These are phyloP conservation scores for Aphrophora alni DNA, from an alignment of 2,888 invertebrate species.

Conservation along the genomic window DNA sequence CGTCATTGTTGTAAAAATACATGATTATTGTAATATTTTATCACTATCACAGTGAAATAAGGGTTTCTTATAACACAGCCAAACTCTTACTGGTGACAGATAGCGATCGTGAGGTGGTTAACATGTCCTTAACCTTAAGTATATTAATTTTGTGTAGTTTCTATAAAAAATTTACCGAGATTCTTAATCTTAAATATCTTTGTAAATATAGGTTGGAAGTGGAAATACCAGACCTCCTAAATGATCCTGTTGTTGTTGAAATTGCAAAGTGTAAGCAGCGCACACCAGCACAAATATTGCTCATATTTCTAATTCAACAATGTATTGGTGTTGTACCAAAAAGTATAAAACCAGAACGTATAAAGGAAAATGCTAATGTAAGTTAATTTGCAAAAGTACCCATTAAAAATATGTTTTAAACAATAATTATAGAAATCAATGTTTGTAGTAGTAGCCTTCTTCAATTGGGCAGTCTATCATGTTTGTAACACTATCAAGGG, in stretches of 20 bases:
- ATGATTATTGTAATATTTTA: no score
- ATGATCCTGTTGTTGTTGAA: constrained; percentile 64
- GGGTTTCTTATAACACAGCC: no score
- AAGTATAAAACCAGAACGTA: constrained; percentile 71
- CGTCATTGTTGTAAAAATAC: no score
- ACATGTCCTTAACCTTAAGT: no score
- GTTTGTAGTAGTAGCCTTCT: background rate
- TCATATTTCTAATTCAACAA: constrained; percentile 73
- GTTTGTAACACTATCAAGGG: no score
- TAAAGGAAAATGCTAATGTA: constrained; percentile 73
- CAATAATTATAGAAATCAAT: background rate
- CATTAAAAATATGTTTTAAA: background rate
- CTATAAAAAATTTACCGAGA: no score
- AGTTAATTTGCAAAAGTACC: constrained; percentile 27
- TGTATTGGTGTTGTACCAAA: constrained; percentile 78
- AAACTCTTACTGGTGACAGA: no score
- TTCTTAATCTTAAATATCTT: no score
- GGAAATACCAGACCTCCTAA: constrained; percentile 60
- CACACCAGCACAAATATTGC: constrained; percentile 72
- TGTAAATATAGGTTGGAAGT: background rate
- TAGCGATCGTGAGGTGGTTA: no score
- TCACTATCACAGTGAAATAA: no score
- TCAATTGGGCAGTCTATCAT: background rate
- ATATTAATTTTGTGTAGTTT: no score
- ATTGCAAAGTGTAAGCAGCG: constrained; percentile 66